Conservation (phyloP, 2,888 invertebrate genomes). For the Schizaphis graminum region DNA sequence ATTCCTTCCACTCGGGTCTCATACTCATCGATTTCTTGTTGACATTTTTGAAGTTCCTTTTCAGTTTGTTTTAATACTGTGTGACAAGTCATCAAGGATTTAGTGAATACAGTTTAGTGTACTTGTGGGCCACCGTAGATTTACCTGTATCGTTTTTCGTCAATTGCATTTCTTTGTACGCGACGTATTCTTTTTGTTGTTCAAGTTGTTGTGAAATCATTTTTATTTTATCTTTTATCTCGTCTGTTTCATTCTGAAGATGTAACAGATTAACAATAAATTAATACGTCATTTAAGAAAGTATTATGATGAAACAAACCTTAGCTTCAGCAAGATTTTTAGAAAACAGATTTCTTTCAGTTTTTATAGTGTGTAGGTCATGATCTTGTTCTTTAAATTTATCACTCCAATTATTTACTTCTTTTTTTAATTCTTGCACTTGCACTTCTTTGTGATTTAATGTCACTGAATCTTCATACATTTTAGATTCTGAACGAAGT, state of each 20-base stretch:
- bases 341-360: slow-evolving; percentile 83
- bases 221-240: slow-evolving; percentile 81
- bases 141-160: slow-evolving; percentile 76
- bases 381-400: slow-evolving; percentile 76
- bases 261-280: neutral
- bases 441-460: slow-evolving; percentile 75
- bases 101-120: neutral
- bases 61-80: slow-evolving; percentile 70
- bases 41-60: slow-evolving; percentile 71
- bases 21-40: slow-evolving; percentile 58
- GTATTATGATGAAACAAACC: slow-evolving; percentile 69
- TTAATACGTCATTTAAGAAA: neutral
- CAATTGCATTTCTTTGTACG: slow-evolving; percentile 80
- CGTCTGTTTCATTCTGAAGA: slow-evolving; percentile 77
- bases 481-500: no score
- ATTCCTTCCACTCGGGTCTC: slow-evolving; percentile 45
- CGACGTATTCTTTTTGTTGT: slow-evolving; percentile 87
- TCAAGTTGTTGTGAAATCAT: slow-evolving; percentile 82
- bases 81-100: neutral
- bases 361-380: slow-evolving; percentile 80
- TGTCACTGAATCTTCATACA: slow-evolving; percentile 75
- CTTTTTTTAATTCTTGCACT: slow-evolving; percentile 81
- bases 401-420: slow-evolving; percentile 72
- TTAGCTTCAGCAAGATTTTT: slow-evolving; percentile 80
- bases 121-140: slow-evolving; percentile 59